Base-by-base conservation (phyloP, 2,113 vertebrate genomes). In the Larimichthys crocea region DNA sequence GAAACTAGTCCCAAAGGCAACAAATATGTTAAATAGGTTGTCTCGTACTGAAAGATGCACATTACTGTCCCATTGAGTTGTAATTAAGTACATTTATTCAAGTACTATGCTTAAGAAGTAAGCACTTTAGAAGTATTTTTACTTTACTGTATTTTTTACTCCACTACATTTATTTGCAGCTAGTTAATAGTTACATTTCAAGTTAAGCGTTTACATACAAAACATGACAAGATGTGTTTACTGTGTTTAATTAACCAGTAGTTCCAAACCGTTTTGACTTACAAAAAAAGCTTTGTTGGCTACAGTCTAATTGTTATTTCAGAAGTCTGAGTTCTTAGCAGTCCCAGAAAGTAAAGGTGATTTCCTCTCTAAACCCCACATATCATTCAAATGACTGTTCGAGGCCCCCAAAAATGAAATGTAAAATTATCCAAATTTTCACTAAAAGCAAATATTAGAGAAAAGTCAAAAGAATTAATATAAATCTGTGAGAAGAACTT, bases 11-110 rank as follows among this genome's bases (percentile, higher is more conserved):
- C 75, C 67, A 81, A 76, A 76, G 80, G 84, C 76, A 84, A 40
- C 84, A 77, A 50, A 64, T 81, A 68, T 64, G 71, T 83, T 79
- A 61, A 71, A 86, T 62, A 63, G 42, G 10, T 84, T 75, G 87
- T 65, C 66, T 82, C 59, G 68, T 22, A 52, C 24, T 77, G 64
- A 50, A 81, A n/a, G 55, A 62, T 55, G 67, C 24, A 83, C 42
- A 15, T 68, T 70, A 55, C 29, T 84, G 70, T 68, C 56, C 35
- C 74, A 83, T 89, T 74, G 24, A 59, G 42, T 15, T 1, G 24
- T 40, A 61, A 62, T 26, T 19, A 22, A 35, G n/a, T 71, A 50
- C n/a, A 69, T 15, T 49, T 22, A 17, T 26, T 15, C 19, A 29
- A 9, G 22, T 61, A 50, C 15, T 49, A 17, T 20, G 3, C 10